phyloP scores from a whole-genome alignment of 2,113 vertebrate genomes.

The Chaenogobius annularis region DNA sequence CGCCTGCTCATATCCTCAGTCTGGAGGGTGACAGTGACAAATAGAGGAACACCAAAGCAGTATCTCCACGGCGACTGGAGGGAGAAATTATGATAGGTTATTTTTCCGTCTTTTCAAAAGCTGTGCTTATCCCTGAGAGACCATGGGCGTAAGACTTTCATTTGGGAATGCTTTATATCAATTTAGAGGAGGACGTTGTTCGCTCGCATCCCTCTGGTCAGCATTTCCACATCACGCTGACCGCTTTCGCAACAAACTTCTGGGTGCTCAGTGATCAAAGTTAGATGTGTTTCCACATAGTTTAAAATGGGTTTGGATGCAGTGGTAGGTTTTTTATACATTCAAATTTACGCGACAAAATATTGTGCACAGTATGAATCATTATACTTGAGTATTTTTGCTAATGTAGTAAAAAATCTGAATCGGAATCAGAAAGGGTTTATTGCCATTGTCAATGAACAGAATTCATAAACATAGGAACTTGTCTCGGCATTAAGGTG shows the following conservation, averaged over 20 bases:
- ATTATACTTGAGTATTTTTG: too few species aligned
- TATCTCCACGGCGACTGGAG: constrained; percentile 73
- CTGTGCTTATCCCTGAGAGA: constrained; percentile 61
- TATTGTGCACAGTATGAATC: too few species aligned
- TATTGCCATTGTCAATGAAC: too few species aligned
- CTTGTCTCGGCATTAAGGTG: too few species aligned
- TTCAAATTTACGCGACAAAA: too few species aligned
- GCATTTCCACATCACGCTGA: constrained; percentile 40
- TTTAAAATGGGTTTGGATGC: neutral
- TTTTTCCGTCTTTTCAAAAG: constrained; percentile 70
- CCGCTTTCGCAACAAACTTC: constrained; percentile 15
- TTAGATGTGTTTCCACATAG: neutral
- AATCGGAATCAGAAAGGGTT: too few species aligned
- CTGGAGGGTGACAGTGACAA: constrained; percentile 82
- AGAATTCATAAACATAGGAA: too few species aligned
- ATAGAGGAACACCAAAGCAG: constrained; percentile 73
- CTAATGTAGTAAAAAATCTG: too few species aligned
- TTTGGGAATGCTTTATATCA: constrained; percentile 51
- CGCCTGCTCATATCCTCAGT: constrained; percentile 77
- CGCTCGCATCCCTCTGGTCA: constrained; percentile 26
- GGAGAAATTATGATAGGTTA: constrained; percentile 79
- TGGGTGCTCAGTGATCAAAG: neutral
- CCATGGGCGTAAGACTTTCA: constrained; percentile 42
- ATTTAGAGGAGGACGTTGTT: constrained; percentile 51
- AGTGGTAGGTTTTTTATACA: neutral